Percentiles rank a stretch among this genome's conserved stretches.
These are phyloP conservation scores for Chaenocephalus aceratus DNA, from an alignment of 2,113 vertebrate genomes.

Conservation along the genomic window DNA sequence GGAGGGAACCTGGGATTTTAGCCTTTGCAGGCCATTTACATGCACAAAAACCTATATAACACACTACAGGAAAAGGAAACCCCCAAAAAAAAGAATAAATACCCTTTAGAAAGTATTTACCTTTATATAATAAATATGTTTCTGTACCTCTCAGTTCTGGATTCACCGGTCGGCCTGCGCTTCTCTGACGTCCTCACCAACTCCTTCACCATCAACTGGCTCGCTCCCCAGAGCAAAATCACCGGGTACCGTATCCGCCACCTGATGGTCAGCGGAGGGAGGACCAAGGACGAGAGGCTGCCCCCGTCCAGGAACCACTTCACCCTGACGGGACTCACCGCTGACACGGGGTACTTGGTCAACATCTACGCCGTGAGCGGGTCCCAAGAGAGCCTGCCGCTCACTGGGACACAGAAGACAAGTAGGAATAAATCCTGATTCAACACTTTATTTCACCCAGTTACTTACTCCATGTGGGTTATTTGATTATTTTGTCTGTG, in stretches of 20 bases:
- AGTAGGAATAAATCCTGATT: constrained; percentile 79
- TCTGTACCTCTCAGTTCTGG: constrained; percentile 84
- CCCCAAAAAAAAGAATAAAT: too few species aligned
- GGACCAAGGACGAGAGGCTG: constrained; percentile 91
- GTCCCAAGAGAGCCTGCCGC: constrained; percentile 86
- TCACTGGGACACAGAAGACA: constrained; percentile 91
- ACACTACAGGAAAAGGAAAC: too few species aligned
- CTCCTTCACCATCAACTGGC: constrained; percentile 95
- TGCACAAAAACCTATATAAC: too few species aligned
- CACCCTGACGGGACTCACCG: constrained; percentile 90
- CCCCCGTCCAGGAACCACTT: constrained; percentile 93
- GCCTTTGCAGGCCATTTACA: too few species aligned
- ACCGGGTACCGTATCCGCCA: constrained; percentile 90
- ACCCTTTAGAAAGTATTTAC: too few species aligned
- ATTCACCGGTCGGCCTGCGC: constrained; percentile 90
- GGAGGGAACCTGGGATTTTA: too few species aligned
- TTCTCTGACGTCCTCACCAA: constrained; percentile 93
- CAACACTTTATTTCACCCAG: not conserved
- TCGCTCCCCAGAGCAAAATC: constrained; percentile 89
- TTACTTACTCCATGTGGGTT: not conserved
- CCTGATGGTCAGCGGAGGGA: constrained; percentile 83
- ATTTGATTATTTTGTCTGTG: not conserved
- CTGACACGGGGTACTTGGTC: constrained; percentile 92
- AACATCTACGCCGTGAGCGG: constrained; percentile 87
- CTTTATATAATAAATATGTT: too few species aligned